Base-by-base conservation (phyloP, 2,888 invertebrate species). In the Busseola fusca region DNA sequence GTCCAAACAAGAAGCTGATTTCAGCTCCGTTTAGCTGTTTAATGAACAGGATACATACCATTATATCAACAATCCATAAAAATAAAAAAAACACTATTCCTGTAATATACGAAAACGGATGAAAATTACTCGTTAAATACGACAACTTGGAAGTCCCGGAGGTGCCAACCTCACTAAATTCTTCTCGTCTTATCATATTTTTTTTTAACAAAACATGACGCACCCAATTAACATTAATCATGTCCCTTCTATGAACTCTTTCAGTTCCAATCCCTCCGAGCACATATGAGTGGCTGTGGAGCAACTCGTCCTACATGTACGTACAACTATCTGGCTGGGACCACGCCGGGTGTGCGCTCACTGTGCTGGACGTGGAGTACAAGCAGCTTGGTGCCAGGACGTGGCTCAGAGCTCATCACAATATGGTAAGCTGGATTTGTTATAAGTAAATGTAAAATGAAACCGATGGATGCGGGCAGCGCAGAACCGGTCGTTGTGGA, bases 311-410 rank as follows among this genome's bases (percentile, higher is more conserved):
- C 0, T 97, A 97, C 80, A 96, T 98, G 37, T 97, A 97, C 86
- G 95, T 98, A 52, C 97, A 98, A 90, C 95, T 98, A 67, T 96
- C 97, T 37, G 97, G 97, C 18, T 99, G 98, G 98, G 97, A 97
- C 73, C 97, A 97, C 87, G 98, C 97, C 9, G 98, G 98, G 40
- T 99, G 99, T 91, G 97, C 97, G 18, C 97, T 98, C 84, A 96
- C 96, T 70, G 96, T 97, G 81, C 98, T 98, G 92, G 97, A 97
- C 25, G 96, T 98, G 59, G 97, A 98, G 87, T 97, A 97, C 88
- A 94, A 96, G n/a, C 93, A 94, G 42, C 89, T 96, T 10, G 96
- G 94, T 1, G 87, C 92, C 3, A 88, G 93, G 64, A 85, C 91
- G 0, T 96, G 96, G 95, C 83, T 88, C 0, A 81, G 91, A 40